Evolutionary conservation across 2,888 invertebrate genomes (phyloP).

Genomic region (Ariolimax columbianus): DNA sequence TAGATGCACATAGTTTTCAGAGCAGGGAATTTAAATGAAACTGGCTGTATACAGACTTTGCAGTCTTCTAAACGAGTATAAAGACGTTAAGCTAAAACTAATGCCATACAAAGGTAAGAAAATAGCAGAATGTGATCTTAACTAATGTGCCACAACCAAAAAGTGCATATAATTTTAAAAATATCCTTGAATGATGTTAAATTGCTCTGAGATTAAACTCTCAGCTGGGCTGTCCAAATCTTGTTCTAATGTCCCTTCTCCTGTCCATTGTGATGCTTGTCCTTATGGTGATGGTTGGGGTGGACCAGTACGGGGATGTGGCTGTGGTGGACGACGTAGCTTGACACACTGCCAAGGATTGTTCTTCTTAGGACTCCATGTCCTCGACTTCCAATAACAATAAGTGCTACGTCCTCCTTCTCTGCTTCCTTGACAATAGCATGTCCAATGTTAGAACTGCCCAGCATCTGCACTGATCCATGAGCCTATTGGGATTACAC

Average conservation of each 20-base stretch:
- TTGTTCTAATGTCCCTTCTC: conserved; percentile 2
- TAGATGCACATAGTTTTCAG: too few relatives aligned
- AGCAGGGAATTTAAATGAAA: too few relatives aligned
- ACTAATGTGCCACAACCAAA: too few relatives aligned
- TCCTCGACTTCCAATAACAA: conserved; percentile 53
- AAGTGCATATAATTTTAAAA: too few relatives aligned
- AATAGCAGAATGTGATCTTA: too few relatives aligned
- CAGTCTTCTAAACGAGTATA: too few relatives aligned
- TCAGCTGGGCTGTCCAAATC: background rate
- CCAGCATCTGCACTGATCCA: conserved; percentile 39
- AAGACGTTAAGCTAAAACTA: too few relatives aligned
- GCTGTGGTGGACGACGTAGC: conserved; percentile 53
- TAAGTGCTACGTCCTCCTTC: conserved; percentile 47
- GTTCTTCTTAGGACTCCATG: conserved; percentile 50
- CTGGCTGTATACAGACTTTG: too few relatives aligned
- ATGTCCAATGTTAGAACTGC: conserved; percentile 48
- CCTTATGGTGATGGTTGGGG: conserved; percentile 28
- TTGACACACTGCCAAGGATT: conserved; percentile 53
- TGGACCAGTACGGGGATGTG: conserved; percentile 54
- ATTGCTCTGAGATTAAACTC: background rate
- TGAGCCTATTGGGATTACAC: background rate
- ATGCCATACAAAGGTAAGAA: too few relatives aligned
- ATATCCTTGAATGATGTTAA: too few relatives aligned
- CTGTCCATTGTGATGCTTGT: background rate
- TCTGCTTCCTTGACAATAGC: conserved; percentile 52